Percentiles rank a stretch among this genome's conserved stretches.
Conservation (phyloP, 2,888 invertebrate genomes). For the Lymantria dispar region DNA sequence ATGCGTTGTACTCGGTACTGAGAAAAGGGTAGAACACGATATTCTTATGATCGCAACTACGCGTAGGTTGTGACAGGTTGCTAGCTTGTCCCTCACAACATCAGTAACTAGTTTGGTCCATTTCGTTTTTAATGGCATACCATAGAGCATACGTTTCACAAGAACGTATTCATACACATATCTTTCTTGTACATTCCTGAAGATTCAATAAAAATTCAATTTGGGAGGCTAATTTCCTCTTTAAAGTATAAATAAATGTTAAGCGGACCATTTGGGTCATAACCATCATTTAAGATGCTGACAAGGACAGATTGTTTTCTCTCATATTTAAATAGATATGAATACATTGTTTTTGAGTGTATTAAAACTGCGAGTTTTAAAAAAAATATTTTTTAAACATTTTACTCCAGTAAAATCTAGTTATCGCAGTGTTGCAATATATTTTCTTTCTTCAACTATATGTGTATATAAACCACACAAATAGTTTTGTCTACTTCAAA, state of each 20-base stretch:
- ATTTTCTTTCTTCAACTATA: no score
- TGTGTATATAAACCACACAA: no score
- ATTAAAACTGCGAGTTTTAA: no score
- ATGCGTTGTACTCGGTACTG: neutral
- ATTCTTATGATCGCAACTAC: constrained; percentile 15
- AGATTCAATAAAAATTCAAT: constrained; percentile 15
- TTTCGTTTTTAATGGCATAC: constrained; percentile 14
- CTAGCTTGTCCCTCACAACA: constrained; percentile 23
- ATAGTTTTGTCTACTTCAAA: no score
- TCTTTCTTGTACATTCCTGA: constrained; percentile 22
- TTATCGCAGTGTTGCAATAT: no score
- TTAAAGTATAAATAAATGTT: constrained; percentile 27
- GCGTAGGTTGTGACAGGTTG: constrained; percentile 34
- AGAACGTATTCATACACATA: constrained; percentile 15
- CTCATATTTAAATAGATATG: constrained; percentile 20
- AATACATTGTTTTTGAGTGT: neutral
- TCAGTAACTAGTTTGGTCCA: constrained; percentile 25
- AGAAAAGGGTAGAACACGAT: neutral
- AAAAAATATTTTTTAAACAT: no score
- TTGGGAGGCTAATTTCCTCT: constrained; percentile 22
- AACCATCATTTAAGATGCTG: constrained; percentile 7
- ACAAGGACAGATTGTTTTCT: constrained; percentile 14
- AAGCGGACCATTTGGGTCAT: constrained; percentile 11
- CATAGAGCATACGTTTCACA: constrained; percentile 4
- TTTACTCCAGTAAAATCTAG: no score